Evolutionary conservation across 2,113 vertebrate genomes (phyloP).

Genomic region (Xiphophorus couchianus): DNA sequence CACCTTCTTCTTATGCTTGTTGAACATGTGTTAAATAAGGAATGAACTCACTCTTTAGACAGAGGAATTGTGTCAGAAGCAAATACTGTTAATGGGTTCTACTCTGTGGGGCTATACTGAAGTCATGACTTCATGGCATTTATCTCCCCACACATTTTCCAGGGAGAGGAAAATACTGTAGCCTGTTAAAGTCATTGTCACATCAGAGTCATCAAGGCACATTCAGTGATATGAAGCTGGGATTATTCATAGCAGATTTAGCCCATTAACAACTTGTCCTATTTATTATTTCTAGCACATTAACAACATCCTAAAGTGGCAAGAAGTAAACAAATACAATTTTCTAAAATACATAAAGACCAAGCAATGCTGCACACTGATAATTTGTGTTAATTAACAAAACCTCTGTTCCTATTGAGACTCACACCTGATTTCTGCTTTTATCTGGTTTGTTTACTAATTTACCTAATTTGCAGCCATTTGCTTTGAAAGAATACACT

Average conservation of each 20-base stretch:
- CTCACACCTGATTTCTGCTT: too few relatives aligned
- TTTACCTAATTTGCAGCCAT: too few relatives aligned
- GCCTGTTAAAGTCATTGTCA: constrained; percentile 59
- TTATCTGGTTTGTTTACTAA: too few relatives aligned
- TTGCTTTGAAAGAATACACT: too few relatives aligned
- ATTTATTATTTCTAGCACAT: not conserved
- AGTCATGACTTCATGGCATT: constrained; percentile 39
- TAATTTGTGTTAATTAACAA: too few relatives aligned
- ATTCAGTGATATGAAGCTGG: constrained; percentile 33
- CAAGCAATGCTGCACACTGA: too few relatives aligned
- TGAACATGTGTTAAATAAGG: constrained; percentile 49
- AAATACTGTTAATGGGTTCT: constrained; percentile 37
- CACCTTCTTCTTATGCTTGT: constrained; percentile 35
- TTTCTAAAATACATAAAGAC: not conserved
- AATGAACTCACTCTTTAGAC: constrained; percentile 52
- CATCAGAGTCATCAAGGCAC: constrained; percentile 22
- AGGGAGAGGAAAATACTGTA: constrained; percentile 23
- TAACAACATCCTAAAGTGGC: not conserved
- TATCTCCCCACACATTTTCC: not conserved
- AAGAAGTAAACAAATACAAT: not conserved
- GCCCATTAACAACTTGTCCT: constrained; percentile 17
- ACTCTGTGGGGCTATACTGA: constrained; percentile 29
- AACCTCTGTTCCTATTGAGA: too few relatives aligned
- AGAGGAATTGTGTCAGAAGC: constrained; percentile 40
- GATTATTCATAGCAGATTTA: constrained; percentile 26